Percentiles rank a stretch among this genome's conserved stretches.
These are phyloP conservation scores for Corythucha ciliata DNA, from an alignment of 2,888 invertebrate genomes.

Conservation along the genomic window DNA sequence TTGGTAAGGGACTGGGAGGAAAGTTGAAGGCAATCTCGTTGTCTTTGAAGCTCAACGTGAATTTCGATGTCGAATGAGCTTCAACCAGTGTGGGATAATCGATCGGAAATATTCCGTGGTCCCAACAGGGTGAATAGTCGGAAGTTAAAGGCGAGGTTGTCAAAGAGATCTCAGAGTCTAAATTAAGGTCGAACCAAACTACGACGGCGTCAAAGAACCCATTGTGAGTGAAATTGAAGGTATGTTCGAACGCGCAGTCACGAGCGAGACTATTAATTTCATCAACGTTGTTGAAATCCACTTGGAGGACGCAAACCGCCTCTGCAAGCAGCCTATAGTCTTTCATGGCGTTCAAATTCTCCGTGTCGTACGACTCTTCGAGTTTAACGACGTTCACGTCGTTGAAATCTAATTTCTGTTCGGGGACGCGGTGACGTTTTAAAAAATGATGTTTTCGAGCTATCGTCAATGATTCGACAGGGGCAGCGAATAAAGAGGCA, in stretches of 20 bases:
- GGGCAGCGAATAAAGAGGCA: conserved; percentile 55
- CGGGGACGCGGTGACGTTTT: conserved; percentile 34
- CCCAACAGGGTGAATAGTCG: conserved; percentile 48
- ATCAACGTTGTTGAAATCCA: conserved; percentile 54
- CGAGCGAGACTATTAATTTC: conserved; percentile 44
- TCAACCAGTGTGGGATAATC: conserved; percentile 37
- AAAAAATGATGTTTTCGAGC: conserved; percentile 45
- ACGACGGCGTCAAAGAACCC: conserved; percentile 56
- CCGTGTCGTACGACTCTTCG: conserved; percentile 58
- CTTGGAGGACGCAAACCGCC: conserved; percentile 46
- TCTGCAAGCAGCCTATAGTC: conserved; percentile 52
- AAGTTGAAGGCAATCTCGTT: conserved; percentile 41
- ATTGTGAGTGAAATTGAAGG: conserved; percentile 42
- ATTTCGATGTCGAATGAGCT: background rate
- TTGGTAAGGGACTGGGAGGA: no score
- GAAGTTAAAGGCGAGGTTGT: conserved; percentile 40
- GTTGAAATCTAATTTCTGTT: conserved; percentile 37
- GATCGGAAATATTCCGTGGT: conserved; percentile 62
- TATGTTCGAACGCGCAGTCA: conserved; percentile 37
- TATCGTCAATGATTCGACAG: conserved; percentile 50
- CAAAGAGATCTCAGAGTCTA: conserved; percentile 53
- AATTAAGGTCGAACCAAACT: conserved; percentile 63
- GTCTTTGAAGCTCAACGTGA: conserved; percentile 37
- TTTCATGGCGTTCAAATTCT: conserved; percentile 50
- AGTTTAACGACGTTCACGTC: conserved; percentile 40